Conservation (phyloP, 2,888 invertebrate genomes). For the Sminthurides aquaticus region DNA sequence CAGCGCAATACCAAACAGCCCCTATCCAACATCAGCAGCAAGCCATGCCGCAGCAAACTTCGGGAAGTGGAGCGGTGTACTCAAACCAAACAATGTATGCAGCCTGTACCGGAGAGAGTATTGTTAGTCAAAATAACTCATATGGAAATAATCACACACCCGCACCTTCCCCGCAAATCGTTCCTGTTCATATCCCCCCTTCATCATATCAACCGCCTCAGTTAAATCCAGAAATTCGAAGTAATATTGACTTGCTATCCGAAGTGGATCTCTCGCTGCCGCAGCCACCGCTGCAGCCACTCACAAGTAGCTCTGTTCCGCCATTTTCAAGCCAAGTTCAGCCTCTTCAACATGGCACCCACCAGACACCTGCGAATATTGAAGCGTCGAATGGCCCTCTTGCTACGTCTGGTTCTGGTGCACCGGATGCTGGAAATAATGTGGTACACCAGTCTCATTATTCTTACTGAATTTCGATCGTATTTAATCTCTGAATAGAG, state of each 20-base stretch:
- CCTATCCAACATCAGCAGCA: not conserved
- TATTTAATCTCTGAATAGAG: too few relatives aligned
- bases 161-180: not conserved
- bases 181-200: not conserved
- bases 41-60: not conserved
- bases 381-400: too few relatives aligned
- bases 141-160: not conserved
- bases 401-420: not conserved
- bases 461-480: too few relatives aligned
- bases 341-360: too few relatives aligned
- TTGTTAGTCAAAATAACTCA: not conserved
- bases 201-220: not conserved
- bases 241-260: slow-evolving; percentile 63
- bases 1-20: not conserved
- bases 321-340: too few relatives aligned
- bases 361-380: too few relatives aligned
- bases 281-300: slow-evolving; percentile 59
- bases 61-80: not conserved
- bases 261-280: slow-evolving; percentile 62
- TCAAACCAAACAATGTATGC: not conserved
- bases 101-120: too few relatives aligned
- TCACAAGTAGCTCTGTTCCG: slow-evolving; percentile 47
- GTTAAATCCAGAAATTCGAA: not conserved
- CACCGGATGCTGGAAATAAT: not conserved
- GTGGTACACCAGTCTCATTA: not conserved